phyloP scores from a whole-genome alignment of 2,888 invertebrate genomes.

The Pseudococcus jackbeardsleyi region DNA sequence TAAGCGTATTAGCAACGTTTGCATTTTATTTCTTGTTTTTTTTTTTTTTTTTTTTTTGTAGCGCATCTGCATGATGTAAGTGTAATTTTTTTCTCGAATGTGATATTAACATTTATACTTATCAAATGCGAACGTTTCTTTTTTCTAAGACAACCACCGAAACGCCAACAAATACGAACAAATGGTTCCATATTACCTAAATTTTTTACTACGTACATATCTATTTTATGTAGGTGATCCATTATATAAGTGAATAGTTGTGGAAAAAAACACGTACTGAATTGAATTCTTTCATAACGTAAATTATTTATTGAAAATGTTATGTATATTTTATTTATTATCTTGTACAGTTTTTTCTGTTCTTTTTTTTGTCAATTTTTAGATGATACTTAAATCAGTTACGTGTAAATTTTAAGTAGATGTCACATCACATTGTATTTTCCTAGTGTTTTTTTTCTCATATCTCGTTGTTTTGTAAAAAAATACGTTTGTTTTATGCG shows the following conservation, averaged over 20 bases:
- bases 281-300: constrained; percentile 46
- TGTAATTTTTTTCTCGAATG: neutral
- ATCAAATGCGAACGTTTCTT: constrained; percentile 25
- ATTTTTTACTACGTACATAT: neutral
- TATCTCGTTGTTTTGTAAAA: constrained; percentile 25
- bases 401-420: constrained; percentile 41
- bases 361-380: neutral
- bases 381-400: constrained; percentile 40
- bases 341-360: constrained; percentile 42
- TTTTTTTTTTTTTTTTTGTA: constrained; percentile 21
- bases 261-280: neutral
- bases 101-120: constrained; percentile 52
- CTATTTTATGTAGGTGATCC: neutral
- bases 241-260: neutral
- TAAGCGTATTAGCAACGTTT: constrained; percentile 45
- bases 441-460: neutral
- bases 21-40: constrained; percentile 31
- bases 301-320: constrained; percentile 50
- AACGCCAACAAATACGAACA: neutral
- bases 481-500: constrained; percentile 28
- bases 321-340: constrained; percentile 47
- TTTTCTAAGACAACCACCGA: constrained; percentile 22
- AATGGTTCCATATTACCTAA: neutral
- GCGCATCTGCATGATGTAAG: constrained; percentile 34
- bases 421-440: constrained; percentile 8